phyloP scores from a whole-genome alignment of 2,888 invertebrate species.

The Synanthedon myopaeformis region DNA sequence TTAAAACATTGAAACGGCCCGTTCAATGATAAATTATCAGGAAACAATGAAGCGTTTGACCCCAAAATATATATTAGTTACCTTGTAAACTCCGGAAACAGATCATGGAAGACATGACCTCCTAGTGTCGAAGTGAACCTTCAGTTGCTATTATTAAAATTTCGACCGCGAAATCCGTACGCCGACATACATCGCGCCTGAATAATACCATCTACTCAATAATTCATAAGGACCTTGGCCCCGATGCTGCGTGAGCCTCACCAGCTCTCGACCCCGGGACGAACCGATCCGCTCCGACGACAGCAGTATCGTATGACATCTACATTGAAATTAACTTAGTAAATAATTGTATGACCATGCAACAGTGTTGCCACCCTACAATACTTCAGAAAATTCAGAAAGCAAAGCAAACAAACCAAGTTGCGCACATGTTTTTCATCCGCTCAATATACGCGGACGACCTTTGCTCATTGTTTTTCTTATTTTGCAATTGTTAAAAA shows the following conservation, averaged over 20 bases:
- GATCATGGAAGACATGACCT: constrained; percentile 48
- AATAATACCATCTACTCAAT: constrained; percentile 68
- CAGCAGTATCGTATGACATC: neutral
- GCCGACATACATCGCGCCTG: constrained; percentile 58
- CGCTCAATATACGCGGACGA: constrained; percentile 32
- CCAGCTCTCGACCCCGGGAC: constrained; percentile 11
- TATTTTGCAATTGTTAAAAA: constrained; percentile 52
- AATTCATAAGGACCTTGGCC: constrained; percentile 67
- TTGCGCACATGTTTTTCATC: constrained; percentile 26
- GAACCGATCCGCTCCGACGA: neutral
- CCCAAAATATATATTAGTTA: constrained; percentile 1
- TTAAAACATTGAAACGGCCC: neutral
- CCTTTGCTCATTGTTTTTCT: constrained; percentile 50
- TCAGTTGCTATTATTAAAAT: constrained; percentile 58
- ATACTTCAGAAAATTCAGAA: too few relatives aligned
- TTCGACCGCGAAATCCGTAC: constrained; percentile 62
- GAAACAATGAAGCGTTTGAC: neutral
- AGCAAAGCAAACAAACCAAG: neutral
- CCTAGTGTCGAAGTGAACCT: constrained; percentile 55
- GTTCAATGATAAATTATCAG: neutral
- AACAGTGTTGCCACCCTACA: too few relatives aligned
- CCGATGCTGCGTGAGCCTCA: constrained; percentile 37
- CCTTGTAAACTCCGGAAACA: constrained; percentile 39
- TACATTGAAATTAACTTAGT: neutral
- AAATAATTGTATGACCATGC: neutral